Percentiles rank a stretch among this genome's conserved stretches.
Evolutionary conservation across 1,140 invertebrate species (phyloP).

Genomic region (Nilaparvata lugens): DNA sequence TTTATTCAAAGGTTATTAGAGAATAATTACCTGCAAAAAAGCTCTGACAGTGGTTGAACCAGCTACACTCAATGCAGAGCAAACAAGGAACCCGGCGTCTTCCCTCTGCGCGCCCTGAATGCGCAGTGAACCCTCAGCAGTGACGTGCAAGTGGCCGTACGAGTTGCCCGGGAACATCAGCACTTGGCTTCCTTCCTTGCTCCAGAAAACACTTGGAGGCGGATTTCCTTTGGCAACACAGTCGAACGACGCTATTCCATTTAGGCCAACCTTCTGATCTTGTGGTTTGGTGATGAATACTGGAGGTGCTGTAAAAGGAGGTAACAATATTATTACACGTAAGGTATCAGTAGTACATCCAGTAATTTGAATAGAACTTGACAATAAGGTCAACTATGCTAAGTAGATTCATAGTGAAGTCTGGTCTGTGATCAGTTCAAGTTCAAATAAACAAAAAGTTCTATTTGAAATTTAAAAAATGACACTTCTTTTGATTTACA

Average conservation of each 20-base stretch:
- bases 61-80: conserved; percentile 76
- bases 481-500: too few species aligned
- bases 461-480: too few species aligned
- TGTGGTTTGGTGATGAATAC: conserved; percentile 65
- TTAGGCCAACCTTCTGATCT: conserved; percentile 63
- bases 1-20: background rate
- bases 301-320: conserved; percentile 53
- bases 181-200: conserved; percentile 66
- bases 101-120: conserved; percentile 66
- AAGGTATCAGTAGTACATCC: too few species aligned
- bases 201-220: conserved; percentile 78
- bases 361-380: too few species aligned
- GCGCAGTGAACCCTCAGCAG: conserved; percentile 61
- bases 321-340: too few species aligned
- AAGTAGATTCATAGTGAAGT: too few species aligned
- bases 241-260: conserved; percentile 67
- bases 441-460: too few species aligned
- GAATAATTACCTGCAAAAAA: conserved; percentile 57
- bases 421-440: background rate
- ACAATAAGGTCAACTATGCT: too few species aligned
- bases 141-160: conserved; percentile 63
- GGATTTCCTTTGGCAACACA: conserved; percentile 79
- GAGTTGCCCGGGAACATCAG: conserved; percentile 77
- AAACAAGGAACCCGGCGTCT: conserved; percentile 78
- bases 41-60: conserved; percentile 71